phyloP scores from a whole-genome alignment of 2,113 vertebrate species.

The Aramus guarauna region DNA sequence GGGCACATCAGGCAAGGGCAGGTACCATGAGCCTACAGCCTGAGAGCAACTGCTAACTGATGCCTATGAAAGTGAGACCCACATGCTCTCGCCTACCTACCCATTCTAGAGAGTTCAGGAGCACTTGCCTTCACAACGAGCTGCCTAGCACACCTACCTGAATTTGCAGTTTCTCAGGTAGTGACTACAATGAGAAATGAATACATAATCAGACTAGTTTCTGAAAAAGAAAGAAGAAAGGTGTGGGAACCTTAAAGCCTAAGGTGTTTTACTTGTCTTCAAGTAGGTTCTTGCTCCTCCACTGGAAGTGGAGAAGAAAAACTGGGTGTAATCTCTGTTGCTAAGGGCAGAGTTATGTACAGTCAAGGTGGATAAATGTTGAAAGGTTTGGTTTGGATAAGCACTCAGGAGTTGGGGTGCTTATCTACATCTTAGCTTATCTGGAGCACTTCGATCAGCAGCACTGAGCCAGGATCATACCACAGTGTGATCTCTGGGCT shows the following conservation, averaged over 20 bases:
- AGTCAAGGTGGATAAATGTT: constrained; percentile 43
- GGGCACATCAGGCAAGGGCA: not conserved
- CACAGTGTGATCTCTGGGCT: not conserved
- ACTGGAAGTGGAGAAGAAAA: constrained; percentile 25
- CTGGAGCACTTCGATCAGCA: constrained; percentile 42
- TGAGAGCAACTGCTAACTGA: not conserved
- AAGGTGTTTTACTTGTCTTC: constrained; percentile 46
- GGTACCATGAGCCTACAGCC: not conserved
- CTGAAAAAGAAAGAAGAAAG: constrained; percentile 4
- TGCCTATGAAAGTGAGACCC: not conserved
- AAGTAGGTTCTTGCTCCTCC: constrained; percentile 49
- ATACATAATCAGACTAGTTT: not conserved
- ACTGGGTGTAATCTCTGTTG: constrained; percentile 36
- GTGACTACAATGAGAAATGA: not conserved
- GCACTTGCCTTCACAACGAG: not conserved
- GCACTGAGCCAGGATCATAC: not conserved
- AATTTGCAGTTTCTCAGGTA: not conserved
- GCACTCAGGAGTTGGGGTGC: not conserved
- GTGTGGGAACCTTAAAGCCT: constrained; percentile 54
- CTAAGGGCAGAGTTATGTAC: constrained; percentile 55
- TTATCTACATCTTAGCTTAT: constrained; percentile 53
- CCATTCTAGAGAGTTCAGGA: not conserved
- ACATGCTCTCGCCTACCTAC: not conserved
- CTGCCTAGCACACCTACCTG: not conserved
- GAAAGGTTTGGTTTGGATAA: constrained; percentile 56